Percentiles rank a stretch among this genome's conserved stretches.
These are phyloP conservation scores for Antechinus stuartii DNA, from an alignment of 2,113 vertebrate genomes.

Conservation along the genomic window DNA sequence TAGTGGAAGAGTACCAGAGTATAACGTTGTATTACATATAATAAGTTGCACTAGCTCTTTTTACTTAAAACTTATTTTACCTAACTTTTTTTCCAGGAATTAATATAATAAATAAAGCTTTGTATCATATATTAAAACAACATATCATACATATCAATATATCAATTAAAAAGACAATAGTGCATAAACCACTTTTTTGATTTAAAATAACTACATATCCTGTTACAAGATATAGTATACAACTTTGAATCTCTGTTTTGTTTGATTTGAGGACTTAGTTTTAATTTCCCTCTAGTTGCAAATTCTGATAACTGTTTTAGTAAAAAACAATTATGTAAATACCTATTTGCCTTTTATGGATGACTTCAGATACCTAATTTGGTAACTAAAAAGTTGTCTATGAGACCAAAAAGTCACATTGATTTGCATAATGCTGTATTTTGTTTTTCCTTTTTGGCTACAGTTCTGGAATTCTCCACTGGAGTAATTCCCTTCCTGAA, in stretches of 20 bases:
- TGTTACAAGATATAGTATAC: background rate
- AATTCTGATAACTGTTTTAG: background rate
- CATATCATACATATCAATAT: no score
- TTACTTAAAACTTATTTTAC: background rate
- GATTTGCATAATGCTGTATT: slow-evolving; percentile 27
- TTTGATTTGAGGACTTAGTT: background rate
- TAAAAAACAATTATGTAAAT: background rate
- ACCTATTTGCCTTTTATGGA: slow-evolving; percentile 44
- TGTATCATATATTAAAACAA: background rate
- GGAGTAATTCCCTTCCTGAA: background rate
- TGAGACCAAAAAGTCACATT: slow-evolving; percentile 23
- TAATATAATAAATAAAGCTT: background rate
- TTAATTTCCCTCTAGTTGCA: slow-evolving; percentile 21
- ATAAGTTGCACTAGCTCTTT: background rate
- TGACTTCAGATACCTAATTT: slow-evolving; percentile 13
- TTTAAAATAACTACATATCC: background rate
- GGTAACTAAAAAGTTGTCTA: background rate
- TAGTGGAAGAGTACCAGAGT: background rate
- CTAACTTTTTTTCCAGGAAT: background rate
- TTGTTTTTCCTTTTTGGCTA: slow-evolving; percentile 47
- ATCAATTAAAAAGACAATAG: background rate
- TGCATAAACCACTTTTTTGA: background rate
- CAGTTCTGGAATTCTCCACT: slow-evolving; percentile 45
- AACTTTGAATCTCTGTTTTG: slow-evolving; percentile 31
- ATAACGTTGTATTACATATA: background rate